Evolutionary conservation across 2,113 vertebrate genomes (phyloP).

Genomic region (Hemibagrus wyckioides): DNA sequence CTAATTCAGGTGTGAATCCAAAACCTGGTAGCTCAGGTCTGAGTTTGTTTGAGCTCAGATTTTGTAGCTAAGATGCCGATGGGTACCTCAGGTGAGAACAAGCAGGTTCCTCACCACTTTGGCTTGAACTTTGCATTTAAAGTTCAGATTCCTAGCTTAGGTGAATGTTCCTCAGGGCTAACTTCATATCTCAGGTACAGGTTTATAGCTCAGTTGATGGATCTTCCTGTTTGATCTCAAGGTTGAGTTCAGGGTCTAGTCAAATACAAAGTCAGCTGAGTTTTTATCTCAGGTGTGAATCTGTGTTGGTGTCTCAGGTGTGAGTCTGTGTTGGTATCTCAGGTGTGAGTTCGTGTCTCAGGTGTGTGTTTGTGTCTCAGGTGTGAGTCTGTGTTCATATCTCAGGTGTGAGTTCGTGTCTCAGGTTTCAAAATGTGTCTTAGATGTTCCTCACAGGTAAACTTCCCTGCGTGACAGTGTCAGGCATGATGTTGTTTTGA

Average conservation of each 20-base stretch:
- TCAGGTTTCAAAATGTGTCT: neutral
- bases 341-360: neutral
- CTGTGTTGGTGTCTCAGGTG: neutral
- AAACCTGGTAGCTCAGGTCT: neutral
- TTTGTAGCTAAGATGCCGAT: neutral
- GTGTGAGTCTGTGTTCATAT: neutral
- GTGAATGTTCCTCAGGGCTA: neutral
- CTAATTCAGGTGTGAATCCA: neutral
- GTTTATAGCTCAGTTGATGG: neutral
- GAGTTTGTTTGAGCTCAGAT: neutral
- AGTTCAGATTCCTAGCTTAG: neutral
- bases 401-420: neutral
- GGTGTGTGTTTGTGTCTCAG: neutral
- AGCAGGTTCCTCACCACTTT: neutral
- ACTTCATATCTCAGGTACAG: conserved; percentile 11
- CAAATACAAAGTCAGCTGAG: neutral
- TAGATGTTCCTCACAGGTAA: conserved; percentile 68
- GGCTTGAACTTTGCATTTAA: neutral
- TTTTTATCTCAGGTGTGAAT: neutral
- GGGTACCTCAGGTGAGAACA: neutral
- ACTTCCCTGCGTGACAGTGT: conserved; percentile 75
- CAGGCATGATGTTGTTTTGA: conserved; percentile 78
- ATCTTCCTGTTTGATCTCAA: neutral
- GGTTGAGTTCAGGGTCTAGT: neutral
- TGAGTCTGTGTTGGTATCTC: neutral